A percentile compares a stretch with the other conserved stretches of the same genome.
Evolutionary conservation across 2,113 vertebrate species (phyloP).

Genomic region (Nycticebus coucang): DNA sequence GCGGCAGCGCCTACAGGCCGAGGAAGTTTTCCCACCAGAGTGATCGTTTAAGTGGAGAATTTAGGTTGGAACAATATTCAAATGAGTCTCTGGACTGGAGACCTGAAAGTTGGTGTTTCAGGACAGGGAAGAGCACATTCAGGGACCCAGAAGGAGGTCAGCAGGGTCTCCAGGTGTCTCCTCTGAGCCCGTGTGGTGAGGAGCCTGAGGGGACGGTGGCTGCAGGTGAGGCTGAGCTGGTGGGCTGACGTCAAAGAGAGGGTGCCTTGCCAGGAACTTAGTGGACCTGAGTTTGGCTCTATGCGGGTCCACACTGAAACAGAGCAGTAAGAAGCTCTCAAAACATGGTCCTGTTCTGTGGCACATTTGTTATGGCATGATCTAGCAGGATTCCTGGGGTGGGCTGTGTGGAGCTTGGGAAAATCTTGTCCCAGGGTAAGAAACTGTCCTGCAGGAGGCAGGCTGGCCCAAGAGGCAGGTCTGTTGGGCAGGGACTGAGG

Average conservation of each 20-base stretch:
- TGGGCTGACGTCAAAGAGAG: background rate
- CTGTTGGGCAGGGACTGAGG: background rate
- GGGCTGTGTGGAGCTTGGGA: background rate
- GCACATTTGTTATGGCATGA: background rate
- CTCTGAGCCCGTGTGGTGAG: background rate
- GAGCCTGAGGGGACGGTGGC: background rate
- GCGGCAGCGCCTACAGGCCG: fast-evolving
- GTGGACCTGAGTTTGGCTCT: background rate
- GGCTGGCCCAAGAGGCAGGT: background rate
- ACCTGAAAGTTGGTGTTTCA: background rate
- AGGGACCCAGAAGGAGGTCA: background rate
- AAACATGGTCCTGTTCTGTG: background rate
- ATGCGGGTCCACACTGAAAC: background rate
- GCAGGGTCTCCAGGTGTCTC: background rate
- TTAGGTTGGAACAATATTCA: background rate
- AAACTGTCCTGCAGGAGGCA: background rate
- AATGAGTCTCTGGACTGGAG: background rate
- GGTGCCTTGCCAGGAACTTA: background rate
- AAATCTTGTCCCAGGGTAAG: background rate
- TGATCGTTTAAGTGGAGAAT: background rate
- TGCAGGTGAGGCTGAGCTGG: background rate
- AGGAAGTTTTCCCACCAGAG: background rate
- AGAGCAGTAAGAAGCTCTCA: background rate
- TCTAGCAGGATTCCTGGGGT: background rate
- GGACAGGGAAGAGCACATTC: background rate